phyloP scores from a whole-genome alignment of 2,888 invertebrate genomes.

The Hymenopus coronatus region DNA sequence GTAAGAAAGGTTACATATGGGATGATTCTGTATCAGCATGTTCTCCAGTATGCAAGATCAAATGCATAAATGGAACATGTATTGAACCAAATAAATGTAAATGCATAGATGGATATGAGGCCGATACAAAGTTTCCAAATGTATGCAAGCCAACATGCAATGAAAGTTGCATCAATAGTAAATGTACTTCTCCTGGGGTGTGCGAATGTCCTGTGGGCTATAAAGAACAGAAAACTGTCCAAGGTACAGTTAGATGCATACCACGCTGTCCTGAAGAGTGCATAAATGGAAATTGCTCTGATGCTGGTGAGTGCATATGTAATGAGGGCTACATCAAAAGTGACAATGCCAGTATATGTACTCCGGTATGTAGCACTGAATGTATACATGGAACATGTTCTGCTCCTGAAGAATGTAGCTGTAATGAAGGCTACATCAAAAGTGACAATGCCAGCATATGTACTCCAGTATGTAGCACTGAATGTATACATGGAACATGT shows the following conservation, averaged over 20 bases:
- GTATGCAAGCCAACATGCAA: conserved; percentile 60
- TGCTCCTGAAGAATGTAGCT: background rate
- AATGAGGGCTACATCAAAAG: conserved; percentile 42
- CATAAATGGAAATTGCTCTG: conserved; percentile 45
- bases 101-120: conserved; percentile 4
- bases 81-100: conserved; percentile 3
- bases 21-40: background rate
- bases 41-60: background rate
- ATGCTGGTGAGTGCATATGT: conserved; percentile 51
- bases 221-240: background rate
- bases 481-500: background rate
- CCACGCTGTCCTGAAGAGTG: background rate
- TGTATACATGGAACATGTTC: background rate
- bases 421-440: background rate
- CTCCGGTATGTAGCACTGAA: background rate
- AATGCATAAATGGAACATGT: conserved; percentile 13
- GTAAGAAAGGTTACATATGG: conserved; percentile 38
- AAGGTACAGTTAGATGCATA: background rate
- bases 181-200: background rate
- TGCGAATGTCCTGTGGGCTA: conserved; percentile 1
- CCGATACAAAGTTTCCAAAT: background rate
- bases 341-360: background rate
- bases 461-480: background rate
- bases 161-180: conserved; percentile 45
- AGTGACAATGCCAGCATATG: background rate